Evolutionary conservation across 2,797 vertebrate species (phyloP).

Genomic region (Falco rusticolus): DNA sequence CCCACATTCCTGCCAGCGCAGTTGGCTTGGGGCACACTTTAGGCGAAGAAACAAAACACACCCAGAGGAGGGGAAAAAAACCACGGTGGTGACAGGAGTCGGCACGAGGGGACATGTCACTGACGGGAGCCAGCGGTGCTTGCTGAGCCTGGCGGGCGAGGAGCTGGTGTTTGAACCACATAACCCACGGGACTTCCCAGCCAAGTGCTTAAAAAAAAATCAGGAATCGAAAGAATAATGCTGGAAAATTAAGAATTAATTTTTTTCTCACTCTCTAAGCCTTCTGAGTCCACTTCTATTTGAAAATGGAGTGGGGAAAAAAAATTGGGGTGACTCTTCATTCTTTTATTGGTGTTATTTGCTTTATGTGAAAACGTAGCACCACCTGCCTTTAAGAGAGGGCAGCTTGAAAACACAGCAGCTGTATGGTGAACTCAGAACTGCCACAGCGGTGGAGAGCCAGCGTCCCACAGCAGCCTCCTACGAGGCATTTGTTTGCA

Average conservation of each 20-base stretch:
- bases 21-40: not conserved
- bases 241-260: not conserved
- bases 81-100: not conserved
- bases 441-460: accelerated
- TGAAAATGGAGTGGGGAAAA: not conserved
- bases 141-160: not conserved
- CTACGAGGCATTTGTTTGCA: not conserved
- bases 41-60: not conserved
- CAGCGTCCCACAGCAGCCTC: accelerated
- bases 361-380: not conserved
- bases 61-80: not conserved
- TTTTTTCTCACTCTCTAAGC: accelerated
- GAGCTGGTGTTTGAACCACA: not conserved
- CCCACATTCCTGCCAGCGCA: not conserved
- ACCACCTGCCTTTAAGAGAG: not conserved
- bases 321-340: not conserved
- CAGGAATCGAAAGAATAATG: not conserved
- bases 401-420: accelerated
- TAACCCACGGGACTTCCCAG: not conserved
- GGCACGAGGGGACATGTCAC: accelerated
- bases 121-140: accelerated
- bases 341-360: not conserved
- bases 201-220: accelerated
- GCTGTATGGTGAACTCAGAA: not conserved
- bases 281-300: accelerated